Conservation (phyloP, 2,113 vertebrate species). For the Corythornis madagascariensis region DNA sequence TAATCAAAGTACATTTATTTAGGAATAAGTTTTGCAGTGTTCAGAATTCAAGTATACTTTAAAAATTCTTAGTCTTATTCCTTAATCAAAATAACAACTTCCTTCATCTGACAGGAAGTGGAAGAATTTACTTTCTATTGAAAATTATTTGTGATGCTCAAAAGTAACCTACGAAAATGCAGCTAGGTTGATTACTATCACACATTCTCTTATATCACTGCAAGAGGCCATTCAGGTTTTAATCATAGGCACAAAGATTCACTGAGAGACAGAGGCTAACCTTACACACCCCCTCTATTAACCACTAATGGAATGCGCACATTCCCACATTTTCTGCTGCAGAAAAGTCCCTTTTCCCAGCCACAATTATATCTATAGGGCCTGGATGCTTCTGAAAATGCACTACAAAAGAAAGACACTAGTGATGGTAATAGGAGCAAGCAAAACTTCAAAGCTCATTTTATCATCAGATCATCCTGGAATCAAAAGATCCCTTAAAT, state of each 20-base stretch:
- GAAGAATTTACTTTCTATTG: not conserved
- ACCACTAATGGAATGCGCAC: too few relatives aligned
- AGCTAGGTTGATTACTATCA: not conserved
- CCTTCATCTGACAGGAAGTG: not conserved
- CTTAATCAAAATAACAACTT: not conserved
- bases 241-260: fast-evolving
- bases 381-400: not conserved
- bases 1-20: not conserved
- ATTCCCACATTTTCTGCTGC: not conserved
- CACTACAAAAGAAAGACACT: not conserved
- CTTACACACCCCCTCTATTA: not conserved
- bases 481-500: not conserved
- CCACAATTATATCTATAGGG: fast-evolving
- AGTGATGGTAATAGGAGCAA: not conserved
- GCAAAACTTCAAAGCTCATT: not conserved
- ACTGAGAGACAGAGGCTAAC: not conserved
- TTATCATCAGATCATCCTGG: not conserved
- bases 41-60: not conserved
- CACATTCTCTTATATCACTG: not conserved
- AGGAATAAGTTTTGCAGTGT: not conserved
- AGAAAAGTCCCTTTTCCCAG: not conserved
- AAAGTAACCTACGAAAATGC: not conserved
- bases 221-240: not conserved
- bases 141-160: not conserved
- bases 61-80: not conserved